Evolutionary conservation across 2,113 vertebrate species (phyloP).

Genomic region (Lamprotornis superbus): DNA sequence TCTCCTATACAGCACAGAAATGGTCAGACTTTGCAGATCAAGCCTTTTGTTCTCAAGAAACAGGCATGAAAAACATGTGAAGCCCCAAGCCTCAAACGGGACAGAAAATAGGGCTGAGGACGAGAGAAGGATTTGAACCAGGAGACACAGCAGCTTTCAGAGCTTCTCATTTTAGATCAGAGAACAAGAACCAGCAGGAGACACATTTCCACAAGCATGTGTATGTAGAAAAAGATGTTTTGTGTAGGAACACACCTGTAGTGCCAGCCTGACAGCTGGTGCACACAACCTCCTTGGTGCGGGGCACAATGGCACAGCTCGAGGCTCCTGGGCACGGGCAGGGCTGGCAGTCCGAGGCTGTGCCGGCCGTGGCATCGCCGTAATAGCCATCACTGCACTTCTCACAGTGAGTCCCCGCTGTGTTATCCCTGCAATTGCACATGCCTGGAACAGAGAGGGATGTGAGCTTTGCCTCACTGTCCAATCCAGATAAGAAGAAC

Average conservation of each 20-base stretch:
- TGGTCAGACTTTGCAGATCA: not conserved
- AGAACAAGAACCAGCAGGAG: not conserved
- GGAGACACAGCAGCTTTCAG: not conserved
- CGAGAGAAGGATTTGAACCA: not conserved
- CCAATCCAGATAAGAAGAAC: too few species aligned
- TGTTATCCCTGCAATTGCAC: slow-evolving; percentile 89
- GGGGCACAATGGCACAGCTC: slow-evolving; percentile 87
- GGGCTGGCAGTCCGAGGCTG: slow-evolving; percentile 79
- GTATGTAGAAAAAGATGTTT: not conserved
- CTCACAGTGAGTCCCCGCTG: slow-evolving; percentile 89
- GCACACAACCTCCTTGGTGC: slow-evolving; percentile 91
- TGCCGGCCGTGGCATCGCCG: slow-evolving; percentile 85
- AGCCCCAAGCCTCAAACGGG: not conserved
- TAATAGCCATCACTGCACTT: slow-evolving; percentile 91
- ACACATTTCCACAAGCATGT: fast-evolving
- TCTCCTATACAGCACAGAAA: not conserved
- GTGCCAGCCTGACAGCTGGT: slow-evolving; percentile 92
- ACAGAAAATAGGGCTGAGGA: not conserved
- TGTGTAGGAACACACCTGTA: slow-evolving; percentile 76
- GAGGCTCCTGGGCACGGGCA: slow-evolving; percentile 89
- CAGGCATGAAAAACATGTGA: not conserved
- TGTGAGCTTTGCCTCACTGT: fast-evolving
- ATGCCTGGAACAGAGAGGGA: slow-evolving; percentile 67
- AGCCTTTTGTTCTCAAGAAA: not conserved
- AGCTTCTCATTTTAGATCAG: not conserved